Base-by-base conservation (phyloP, 2,113 vertebrate species). In the Cyanistes caeruleus region DNA sequence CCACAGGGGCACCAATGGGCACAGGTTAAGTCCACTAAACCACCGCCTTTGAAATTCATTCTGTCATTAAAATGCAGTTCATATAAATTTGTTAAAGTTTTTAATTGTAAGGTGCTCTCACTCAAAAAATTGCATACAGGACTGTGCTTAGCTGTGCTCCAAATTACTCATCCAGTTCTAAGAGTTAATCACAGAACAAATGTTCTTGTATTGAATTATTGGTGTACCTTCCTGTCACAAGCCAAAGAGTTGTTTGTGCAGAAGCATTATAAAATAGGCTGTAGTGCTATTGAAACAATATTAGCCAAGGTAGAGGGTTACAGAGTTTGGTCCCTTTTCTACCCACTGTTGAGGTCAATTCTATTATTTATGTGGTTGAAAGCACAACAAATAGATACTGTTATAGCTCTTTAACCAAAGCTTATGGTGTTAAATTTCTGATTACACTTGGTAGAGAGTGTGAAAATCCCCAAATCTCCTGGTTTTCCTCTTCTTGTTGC, bases 401-500 rank as follows among this genome's bases (percentile, higher is more conserved):
- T 22, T 69, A 48, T 7, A 78, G 11, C 31, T 88, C 58, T 87
- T 91, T 92, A 93, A 93, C 41, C 37, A 53, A 90, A 92, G 77
- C 30, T 94, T 83, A 52, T 44, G 39, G 63, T 72, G 64, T 39
- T 63, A 92, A 48, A 80, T 44, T 84, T 37, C 35, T 87, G 74
- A 83, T 76, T 84, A 85, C 58, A 52, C 59, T 84, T 85, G 43
- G 83, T 52, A 90, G 30, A 86, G 62, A 84, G 88, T 64, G 65
- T 73, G 82, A 90, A 93, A 91, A 77, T 59, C n/a, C n/a, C 31
- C 91, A 87, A 86, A 79, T 72, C 44, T 48, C 37, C 9, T 62
- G 15, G 35, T 93, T 77, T 85, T 84, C 74, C 51, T 60, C 75
- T 83, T 44, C 89, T 72, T 49, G 52, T 89, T 97, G 92, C 37